phyloP scores from a whole-genome alignment of 2,113 vertebrate genomes.

The Rana temporaria region DNA sequence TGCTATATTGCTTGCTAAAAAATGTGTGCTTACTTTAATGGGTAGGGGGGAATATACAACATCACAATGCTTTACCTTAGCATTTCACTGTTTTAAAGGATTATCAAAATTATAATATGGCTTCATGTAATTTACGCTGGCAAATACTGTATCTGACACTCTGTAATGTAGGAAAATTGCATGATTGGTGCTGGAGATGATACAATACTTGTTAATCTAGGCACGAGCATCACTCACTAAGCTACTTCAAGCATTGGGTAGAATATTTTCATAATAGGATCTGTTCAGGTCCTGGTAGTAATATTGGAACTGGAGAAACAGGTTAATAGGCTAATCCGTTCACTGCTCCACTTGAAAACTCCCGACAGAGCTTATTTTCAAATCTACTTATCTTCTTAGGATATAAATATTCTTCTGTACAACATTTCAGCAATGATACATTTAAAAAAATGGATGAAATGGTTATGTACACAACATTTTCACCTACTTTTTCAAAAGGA shows the following conservation, averaged over 20 bases:
- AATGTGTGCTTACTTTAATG: no score
- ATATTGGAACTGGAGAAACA: conserved; percentile 43
- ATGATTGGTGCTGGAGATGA: conserved; percentile 14
- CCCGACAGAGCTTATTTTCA: conserved; percentile 51
- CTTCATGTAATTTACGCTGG: not conserved
- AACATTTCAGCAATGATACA: conserved; percentile 23
- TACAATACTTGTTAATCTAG: conserved; percentile 22
- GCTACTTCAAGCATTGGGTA: conserved; percentile 25
- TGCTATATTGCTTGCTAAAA: no score
- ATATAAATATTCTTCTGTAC: conserved; percentile 47
- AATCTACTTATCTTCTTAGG: conserved; percentile 46
- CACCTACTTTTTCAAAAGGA: conserved; percentile 1
- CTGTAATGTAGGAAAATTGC: conserved; percentile 19
- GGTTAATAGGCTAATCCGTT: conserved; percentile 54
- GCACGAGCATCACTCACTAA: conserved; percentile 6
- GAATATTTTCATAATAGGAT: conserved; percentile 47
- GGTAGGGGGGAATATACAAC: no score
- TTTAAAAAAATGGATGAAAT: not conserved
- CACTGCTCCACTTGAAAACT: conserved; percentile 50
- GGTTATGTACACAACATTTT: not conserved
- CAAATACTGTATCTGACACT: conserved; percentile 8
- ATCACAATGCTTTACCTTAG: no score
- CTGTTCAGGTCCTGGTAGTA: conserved; percentile 36
- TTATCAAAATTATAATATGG: not conserved
- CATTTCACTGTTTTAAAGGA: not conserved